Evolutionary conservation across 2,797 vertebrate genomes (phyloP).

Genomic region (Tamandua tetradactyla): DNA sequence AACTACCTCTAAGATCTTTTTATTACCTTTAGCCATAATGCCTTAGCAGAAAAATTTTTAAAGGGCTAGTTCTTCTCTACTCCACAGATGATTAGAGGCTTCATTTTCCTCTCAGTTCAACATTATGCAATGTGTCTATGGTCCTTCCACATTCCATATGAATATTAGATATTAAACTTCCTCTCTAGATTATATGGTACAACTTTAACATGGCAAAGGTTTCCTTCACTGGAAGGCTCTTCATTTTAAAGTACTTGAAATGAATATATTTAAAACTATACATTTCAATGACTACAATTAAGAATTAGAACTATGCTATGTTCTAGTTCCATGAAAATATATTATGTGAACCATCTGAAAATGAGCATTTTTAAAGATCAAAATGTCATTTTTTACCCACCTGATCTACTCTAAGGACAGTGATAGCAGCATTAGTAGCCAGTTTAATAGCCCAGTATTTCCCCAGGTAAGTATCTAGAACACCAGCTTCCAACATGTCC

Average conservation of each 20-base stretch:
- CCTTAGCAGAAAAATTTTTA: background rate
- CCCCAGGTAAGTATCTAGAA: conserved; percentile 94
- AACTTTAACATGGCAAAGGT: background rate
- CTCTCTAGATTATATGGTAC: background rate
- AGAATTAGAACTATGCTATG: background rate
- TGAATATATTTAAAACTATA: background rate
- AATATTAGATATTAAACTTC: background rate
- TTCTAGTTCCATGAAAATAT: conserved; percentile 30
- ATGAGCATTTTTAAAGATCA: background rate
- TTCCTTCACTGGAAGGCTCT: background rate
- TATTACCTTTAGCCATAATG: background rate
- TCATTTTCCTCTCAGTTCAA: background rate
- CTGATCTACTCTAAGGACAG: conserved; percentile 97
- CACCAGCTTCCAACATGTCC: conserved; percentile 93
- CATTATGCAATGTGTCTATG: background rate
- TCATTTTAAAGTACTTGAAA: background rate
- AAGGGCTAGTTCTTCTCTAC: background rate
- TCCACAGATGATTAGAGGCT: background rate
- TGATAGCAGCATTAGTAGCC: conserved; percentile 96
- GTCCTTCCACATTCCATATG: background rate
- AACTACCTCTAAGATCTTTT: background rate
- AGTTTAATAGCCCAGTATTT: conserved; percentile 97
- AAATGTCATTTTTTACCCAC: conserved; percentile 83
- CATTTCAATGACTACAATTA: background rate
- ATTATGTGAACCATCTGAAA: background rate